Evolutionary conservation across 2,888 invertebrate species (phyloP).

Genomic region (Callinectes sapidus): DNA sequence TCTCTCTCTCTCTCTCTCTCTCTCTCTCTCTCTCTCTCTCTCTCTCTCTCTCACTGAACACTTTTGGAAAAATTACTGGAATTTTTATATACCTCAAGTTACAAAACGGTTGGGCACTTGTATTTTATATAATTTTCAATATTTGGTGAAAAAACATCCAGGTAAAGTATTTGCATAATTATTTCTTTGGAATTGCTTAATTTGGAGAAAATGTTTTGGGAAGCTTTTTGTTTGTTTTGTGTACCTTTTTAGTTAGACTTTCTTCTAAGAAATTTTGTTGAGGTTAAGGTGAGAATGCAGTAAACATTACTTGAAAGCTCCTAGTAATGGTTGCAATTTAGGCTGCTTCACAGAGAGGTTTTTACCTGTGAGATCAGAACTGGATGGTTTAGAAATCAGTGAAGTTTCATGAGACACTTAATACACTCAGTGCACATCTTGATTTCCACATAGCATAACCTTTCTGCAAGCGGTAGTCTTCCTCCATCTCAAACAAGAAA

Average conservation of each 20-base stretch:
- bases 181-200: neutral
- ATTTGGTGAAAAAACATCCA: neutral
- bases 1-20: slow-evolving; percentile 37
- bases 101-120: neutral
- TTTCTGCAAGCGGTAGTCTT: too few species aligned
- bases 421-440: too few species aligned
- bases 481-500: too few species aligned
- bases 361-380: too few species aligned
- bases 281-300: neutral
- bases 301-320: neutral
- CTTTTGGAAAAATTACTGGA: too few species aligned
- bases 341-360: too few species aligned
- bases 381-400: too few species aligned
- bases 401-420: too few species aligned
- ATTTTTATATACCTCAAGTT: neutral
- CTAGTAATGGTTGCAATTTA: neutral
- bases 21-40: neutral
- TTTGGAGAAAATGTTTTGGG: neutral
- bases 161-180: neutral
- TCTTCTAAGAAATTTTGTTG: neutral
- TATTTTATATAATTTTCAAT: neutral
- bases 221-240: neutral
- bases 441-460: too few species aligned
- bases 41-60: neutral
- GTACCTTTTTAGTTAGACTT: neutral